Conservation (phyloP, 2,113 vertebrate genomes). For the Gracilinanus agilis region DNA sequence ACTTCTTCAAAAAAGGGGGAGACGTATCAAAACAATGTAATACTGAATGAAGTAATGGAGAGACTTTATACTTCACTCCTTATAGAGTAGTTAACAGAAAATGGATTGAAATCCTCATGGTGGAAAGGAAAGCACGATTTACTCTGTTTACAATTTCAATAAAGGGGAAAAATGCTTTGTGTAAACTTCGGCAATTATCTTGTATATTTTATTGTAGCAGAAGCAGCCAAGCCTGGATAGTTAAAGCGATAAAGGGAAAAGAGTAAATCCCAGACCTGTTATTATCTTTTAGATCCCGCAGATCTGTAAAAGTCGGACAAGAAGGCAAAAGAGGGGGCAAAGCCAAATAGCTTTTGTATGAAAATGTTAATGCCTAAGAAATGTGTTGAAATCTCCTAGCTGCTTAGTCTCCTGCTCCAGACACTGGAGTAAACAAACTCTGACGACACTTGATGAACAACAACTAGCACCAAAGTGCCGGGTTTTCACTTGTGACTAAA, state of each 20-base stretch:
- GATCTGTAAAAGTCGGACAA: slow-evolving; percentile 40
- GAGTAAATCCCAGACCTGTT: slow-evolving; percentile 70
- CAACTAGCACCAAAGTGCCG: not conserved
- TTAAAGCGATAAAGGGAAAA: slow-evolving; percentile 70
- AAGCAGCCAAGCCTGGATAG: slow-evolving; percentile 64
- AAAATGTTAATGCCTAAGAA: slow-evolving; percentile 53
- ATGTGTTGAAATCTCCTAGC: not conserved
- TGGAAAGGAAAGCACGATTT: slow-evolving; percentile 55
- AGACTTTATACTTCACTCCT: slow-evolving; percentile 43
- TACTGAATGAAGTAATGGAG: not conserved
- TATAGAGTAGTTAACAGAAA: slow-evolving; percentile 55
- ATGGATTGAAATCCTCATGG: slow-evolving; percentile 59
- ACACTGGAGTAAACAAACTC: not conserved
- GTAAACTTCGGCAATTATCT: slow-evolving; percentile 70
- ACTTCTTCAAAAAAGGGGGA: not conserved
- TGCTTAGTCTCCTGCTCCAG: not conserved
- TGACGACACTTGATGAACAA: not conserved
- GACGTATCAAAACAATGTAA: not conserved
- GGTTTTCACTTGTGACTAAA: slow-evolving; percentile 16
- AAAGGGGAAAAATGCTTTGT: slow-evolving; percentile 60
- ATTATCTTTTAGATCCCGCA: slow-evolving; percentile 59
- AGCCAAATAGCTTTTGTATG: slow-evolving; percentile 67
- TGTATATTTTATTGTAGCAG: slow-evolving; percentile 46
- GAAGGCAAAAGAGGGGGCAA: slow-evolving; percentile 36
- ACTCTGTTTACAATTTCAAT: slow-evolving; percentile 65